phyloP scores from a whole-genome alignment of 1,140 invertebrate genomes.

The Marisa cornuarietis region DNA sequence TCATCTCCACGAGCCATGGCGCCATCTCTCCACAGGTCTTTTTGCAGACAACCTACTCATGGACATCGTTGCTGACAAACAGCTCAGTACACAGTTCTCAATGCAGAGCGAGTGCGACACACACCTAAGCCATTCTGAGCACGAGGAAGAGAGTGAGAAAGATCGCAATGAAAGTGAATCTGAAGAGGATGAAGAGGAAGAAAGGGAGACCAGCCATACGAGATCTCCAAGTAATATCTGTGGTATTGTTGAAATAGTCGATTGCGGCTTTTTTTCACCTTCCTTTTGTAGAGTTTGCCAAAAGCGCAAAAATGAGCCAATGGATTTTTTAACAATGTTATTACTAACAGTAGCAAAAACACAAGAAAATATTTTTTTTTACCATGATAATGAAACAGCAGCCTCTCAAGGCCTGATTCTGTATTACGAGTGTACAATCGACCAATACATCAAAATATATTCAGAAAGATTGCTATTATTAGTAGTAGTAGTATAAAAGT shows the following conservation, averaged over 20 bases:
- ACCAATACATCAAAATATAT: too few relatives aligned
- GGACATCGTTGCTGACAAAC: constrained; percentile 58
- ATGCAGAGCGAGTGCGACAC: constrained; percentile 37
- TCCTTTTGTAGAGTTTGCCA: too few relatives aligned
- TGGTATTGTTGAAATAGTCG: constrained; percentile 26
- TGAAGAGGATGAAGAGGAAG: constrained; percentile 28
- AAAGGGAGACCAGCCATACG: constrained; percentile 18
- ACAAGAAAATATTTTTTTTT: too few relatives aligned
- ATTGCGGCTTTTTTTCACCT: constrained; percentile 18
- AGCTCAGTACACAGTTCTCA: constrained; percentile 31
- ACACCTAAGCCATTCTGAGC: constrained; percentile 36
- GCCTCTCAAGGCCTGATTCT: too few relatives aligned
- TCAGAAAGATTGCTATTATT: too few relatives aligned
- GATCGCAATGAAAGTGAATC: constrained; percentile 40
- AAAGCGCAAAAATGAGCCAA: too few relatives aligned
- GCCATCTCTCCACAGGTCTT: constrained; percentile 30
- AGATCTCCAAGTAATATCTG: constrained; percentile 37
- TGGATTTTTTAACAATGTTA: too few relatives aligned
- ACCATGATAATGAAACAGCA: too few relatives aligned
- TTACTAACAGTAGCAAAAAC: too few relatives aligned
- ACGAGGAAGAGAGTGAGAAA: constrained; percentile 36
- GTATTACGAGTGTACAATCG: too few relatives aligned
- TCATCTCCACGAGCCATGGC: too few relatives aligned
- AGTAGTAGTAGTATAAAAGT: too few relatives aligned
- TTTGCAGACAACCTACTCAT: constrained; percentile 46